Conservation (phyloP, 2,888 invertebrate species). For the Pyrochroa serraticornis region DNA sequence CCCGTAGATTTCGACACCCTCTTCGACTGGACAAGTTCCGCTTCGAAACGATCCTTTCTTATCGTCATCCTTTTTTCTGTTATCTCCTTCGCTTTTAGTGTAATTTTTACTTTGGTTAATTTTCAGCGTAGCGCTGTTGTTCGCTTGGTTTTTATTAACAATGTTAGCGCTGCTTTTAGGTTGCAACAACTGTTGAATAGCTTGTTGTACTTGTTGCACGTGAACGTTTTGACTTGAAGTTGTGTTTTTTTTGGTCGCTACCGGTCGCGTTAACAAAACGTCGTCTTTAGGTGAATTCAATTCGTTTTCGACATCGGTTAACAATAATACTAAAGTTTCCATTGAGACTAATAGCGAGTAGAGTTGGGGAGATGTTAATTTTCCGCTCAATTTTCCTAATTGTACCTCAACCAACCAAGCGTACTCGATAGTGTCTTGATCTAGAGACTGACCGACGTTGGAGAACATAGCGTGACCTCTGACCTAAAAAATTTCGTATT, state of each 20-base stretch:
- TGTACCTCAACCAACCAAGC: slow-evolving; percentile 96
- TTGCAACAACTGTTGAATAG: slow-evolving; percentile 46
- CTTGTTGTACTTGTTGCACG: slow-evolving; percentile 48
- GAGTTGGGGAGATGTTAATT: slow-evolving; percentile 86
- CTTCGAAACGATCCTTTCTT: slow-evolving; percentile 40
- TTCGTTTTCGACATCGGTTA: slow-evolving; percentile 89
- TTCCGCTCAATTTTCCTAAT: slow-evolving; percentile 90
- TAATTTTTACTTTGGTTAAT: slow-evolving; percentile 20
- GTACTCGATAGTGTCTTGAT: slow-evolving; percentile 95
- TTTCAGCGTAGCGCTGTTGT: slow-evolving; percentile 23
- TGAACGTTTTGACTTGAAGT: slow-evolving; percentile 48
- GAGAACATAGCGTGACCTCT: slow-evolving; percentile 98
- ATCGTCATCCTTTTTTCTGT: slow-evolving; percentile 39
- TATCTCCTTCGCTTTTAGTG: slow-evolving; percentile 25
- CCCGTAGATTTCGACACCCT: slow-evolving; percentile 38
- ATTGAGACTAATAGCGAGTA: slow-evolving; percentile 86
- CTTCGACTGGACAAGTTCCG: too few relatives aligned
- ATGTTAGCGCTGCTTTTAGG: slow-evolving; percentile 42
- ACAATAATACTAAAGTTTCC: slow-evolving; percentile 85
- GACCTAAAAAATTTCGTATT: slow-evolving; percentile 60
- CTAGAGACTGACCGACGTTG: slow-evolving; percentile 84
- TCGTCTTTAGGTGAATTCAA: slow-evolving; percentile 79
- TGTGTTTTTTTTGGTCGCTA: slow-evolving; percentile 41
- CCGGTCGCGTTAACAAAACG: slow-evolving; percentile 71
- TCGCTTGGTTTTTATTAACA: slow-evolving; percentile 32